Conservation (phyloP, 2,113 vertebrate genomes). For the Deroptyus accipitrinus region DNA sequence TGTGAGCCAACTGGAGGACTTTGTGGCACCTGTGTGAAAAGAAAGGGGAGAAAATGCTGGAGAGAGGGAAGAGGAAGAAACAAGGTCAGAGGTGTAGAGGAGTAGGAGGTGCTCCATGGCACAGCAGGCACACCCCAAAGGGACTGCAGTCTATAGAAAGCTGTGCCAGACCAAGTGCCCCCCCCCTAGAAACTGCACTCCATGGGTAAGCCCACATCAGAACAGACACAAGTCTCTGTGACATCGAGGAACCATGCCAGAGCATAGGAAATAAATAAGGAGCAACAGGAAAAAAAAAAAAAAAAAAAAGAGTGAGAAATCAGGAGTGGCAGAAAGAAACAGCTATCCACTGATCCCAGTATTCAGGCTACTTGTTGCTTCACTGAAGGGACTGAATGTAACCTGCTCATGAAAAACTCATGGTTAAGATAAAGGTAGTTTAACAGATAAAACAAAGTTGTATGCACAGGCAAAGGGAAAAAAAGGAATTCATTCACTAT, state of each 20-base stretch:
- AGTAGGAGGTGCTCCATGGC: neutral
- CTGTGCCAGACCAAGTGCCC: neutral
- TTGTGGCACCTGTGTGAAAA: neutral
- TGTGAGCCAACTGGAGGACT: neutral
- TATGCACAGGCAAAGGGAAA: neutral
- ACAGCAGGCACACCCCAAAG: neutral
- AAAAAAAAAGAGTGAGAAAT: neutral
- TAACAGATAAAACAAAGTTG: neutral
- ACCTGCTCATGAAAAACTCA: neutral
- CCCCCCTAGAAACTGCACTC: neutral
- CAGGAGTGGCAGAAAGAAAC: neutral
- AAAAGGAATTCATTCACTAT: neutral
- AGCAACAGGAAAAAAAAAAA: no score
- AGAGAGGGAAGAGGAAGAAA: neutral
- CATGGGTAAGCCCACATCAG: neutral
- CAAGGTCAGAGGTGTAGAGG: neutral
- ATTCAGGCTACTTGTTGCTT: neutral
- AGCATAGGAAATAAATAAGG: neutral
- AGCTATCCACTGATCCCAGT: neutral
- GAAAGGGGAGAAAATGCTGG: neutral
- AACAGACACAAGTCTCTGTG: neutral
- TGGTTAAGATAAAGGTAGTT: neutral
- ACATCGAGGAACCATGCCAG: neutral
- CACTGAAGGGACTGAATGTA: neutral
- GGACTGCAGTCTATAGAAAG: neutral